Conservation (phyloP, 2,797 vertebrate species). For the Chaetodon trifasciatus region DNA sequence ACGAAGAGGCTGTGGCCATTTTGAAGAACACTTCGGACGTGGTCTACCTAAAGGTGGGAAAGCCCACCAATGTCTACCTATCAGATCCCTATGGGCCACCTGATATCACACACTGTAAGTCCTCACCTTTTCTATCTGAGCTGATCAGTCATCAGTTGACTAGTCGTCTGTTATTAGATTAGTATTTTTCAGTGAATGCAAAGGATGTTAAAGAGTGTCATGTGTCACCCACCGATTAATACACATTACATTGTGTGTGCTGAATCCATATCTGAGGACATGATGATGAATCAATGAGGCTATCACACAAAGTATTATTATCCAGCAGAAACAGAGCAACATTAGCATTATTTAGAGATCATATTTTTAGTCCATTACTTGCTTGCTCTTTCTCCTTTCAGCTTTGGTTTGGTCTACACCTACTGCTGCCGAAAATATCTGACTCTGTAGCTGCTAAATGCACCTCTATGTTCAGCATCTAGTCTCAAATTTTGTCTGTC, state of each 20-base stretch:
- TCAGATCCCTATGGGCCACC: conserved; percentile 96
- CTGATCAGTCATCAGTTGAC: background rate
- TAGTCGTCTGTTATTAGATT: background rate
- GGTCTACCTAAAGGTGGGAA: conserved; percentile 96
- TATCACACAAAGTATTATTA: background rate
- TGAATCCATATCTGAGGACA: background rate
- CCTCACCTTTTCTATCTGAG: conserved; percentile 3
- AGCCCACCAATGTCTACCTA: conserved; percentile 96
- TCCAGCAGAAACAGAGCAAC: background rate
- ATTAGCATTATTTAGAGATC: background rate
- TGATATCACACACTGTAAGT: conserved; percentile 98
- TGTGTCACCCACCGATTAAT: background rate
- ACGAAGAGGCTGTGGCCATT: conserved; percentile 97
- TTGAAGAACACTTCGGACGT: conserved; percentile 97
- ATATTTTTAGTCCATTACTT: background rate
- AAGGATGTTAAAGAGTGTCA: background rate
- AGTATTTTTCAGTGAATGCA: background rate
- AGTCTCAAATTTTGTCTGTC: background rate
- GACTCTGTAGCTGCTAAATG: background rate
- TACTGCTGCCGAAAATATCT: background rate
- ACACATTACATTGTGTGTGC: background rate
- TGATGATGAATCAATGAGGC: background rate
- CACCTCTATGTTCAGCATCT: background rate
- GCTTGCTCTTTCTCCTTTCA: background rate
- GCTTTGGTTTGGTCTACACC: background rate